Evolutionary conservation across 2,113 vertebrate species (phyloP).

Genomic region (Stomatorhinus ivindoensis): DNA sequence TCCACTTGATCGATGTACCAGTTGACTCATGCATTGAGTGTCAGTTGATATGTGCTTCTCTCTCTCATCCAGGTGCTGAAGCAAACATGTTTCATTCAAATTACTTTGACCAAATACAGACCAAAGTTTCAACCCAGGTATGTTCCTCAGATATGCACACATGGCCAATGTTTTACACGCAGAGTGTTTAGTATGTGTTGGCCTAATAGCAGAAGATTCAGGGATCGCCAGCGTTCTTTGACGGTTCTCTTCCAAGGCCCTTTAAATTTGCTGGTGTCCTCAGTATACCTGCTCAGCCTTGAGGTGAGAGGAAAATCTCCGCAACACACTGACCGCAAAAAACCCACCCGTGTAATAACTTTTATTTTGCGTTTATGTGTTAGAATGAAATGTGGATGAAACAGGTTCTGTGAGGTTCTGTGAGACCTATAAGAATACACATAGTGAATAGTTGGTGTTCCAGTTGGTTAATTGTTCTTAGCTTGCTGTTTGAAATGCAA

Average conservation of each 20-base stretch:
- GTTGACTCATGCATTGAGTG: neutral
- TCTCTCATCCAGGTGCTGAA: neutral
- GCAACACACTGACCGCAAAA: neutral
- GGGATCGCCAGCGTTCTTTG: neutral
- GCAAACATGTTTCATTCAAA: neutral
- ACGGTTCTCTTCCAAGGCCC: neutral
- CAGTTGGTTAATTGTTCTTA: neutral
- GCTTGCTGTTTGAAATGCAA: slow-evolving; percentile 10
- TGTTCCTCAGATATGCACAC: neutral
- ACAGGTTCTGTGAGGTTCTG: neutral
- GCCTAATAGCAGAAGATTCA: neutral
- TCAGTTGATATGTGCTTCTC: neutral
- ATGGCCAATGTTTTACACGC: neutral
- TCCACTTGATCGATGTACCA: slow-evolving; percentile 9
- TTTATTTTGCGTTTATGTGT: neutral
- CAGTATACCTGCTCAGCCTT: neutral
- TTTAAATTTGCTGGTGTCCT: neutral
- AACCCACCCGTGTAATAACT: neutral
- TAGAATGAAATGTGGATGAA: neutral
- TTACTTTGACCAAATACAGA: neutral
- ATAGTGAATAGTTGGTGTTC: neutral
- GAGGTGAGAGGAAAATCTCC: neutral
- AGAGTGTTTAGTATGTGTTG: neutral
- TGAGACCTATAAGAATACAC: neutral
- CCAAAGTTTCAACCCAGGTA: neutral